A percentile compares a stretch with the other conserved stretches of the same genome.
Conservation (phyloP, 2,113 vertebrate species). For the Oxyura jamaicensis region DNA sequence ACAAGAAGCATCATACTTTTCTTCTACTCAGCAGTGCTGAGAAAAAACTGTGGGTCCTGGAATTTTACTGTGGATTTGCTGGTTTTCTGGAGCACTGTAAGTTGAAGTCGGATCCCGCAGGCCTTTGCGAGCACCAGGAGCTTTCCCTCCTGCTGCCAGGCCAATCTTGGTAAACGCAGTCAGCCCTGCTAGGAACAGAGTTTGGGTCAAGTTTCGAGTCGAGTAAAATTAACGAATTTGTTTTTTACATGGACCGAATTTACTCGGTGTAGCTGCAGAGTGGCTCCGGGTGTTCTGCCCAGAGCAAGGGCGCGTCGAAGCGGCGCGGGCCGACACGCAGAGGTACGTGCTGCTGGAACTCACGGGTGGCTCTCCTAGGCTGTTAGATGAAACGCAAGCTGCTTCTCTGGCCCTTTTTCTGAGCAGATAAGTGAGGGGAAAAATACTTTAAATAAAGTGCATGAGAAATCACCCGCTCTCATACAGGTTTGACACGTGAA, state of each 20-base stretch:
- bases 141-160: background rate
- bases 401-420: background rate
- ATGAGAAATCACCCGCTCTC: fast-evolving
- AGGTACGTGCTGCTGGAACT: background rate
- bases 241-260: background rate
- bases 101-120: background rate
- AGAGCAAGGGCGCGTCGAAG: fast-evolving
- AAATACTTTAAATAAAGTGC: fast-evolving
- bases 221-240: background rate
- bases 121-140: background rate
- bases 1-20: constrained; percentile 32
- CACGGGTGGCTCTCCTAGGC: fast-evolving
- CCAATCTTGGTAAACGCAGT: background rate
- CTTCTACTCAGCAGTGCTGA: constrained; percentile 44
- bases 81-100: constrained; percentile 52
- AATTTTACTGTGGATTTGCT: constrained; percentile 27
- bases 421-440: fast-evolving
- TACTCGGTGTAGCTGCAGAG: background rate
- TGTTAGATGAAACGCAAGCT: fast-evolving
- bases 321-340: fast-evolving
- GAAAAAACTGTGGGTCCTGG: constrained; percentile 45
- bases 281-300: background rate
- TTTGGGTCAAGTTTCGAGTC: background rate
- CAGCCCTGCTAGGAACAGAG: background rate
- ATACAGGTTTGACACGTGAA: fast-evolving